These are phyloP conservation scores for Chionodraco myersi DNA, from an alignment of 2,113 vertebrate genomes.

Conservation along the genomic window DNA sequence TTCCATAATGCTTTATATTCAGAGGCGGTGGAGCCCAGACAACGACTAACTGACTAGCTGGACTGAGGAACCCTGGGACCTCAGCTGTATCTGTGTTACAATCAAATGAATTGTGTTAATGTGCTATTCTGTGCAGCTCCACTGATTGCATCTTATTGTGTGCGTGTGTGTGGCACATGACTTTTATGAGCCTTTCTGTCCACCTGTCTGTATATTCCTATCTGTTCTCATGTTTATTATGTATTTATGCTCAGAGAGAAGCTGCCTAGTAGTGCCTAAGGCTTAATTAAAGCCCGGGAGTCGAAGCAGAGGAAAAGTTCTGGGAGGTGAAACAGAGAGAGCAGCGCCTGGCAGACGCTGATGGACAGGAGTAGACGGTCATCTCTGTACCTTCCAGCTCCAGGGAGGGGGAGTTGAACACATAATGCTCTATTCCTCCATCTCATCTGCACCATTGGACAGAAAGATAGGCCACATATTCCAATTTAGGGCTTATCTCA, in stretches of 20 bases:
- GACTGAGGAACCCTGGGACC: constrained; percentile 49
- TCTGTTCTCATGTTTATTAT: constrained; percentile 57
- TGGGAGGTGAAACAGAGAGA: constrained; percentile 63
- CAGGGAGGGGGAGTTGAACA: background rate
- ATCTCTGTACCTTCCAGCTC: constrained; percentile 46
- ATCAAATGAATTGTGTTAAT: constrained; percentile 64
- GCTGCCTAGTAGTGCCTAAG: constrained; percentile 45
- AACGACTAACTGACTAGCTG: constrained; percentile 45
- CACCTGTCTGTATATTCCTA: constrained; percentile 38
- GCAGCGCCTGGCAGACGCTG: constrained; percentile 33
- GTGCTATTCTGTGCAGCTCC: constrained; percentile 34
- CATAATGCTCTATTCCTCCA: constrained; percentile 34
- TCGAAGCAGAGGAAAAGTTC: constrained; percentile 48
- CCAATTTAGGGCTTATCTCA: constrained; percentile 66
- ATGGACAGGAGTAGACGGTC: constrained; percentile 60
- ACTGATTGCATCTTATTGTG: constrained; percentile 29
- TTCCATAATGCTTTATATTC: constrained; percentile 62
- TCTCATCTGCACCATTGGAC: constrained; percentile 47
- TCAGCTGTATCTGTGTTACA: constrained; percentile 50
- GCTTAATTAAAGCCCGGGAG: constrained; percentile 72
- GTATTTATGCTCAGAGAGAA: constrained; percentile 65
- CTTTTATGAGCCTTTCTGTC: constrained; percentile 19
- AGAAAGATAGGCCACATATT: constrained; percentile 48
- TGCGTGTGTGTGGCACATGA: constrained; percentile 5
- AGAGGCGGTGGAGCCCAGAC: constrained; percentile 52